These are phyloP conservation scores for Pluvialis apricaria DNA, from an alignment of 2,113 vertebrate genomes.

Conservation along the genomic window DNA sequence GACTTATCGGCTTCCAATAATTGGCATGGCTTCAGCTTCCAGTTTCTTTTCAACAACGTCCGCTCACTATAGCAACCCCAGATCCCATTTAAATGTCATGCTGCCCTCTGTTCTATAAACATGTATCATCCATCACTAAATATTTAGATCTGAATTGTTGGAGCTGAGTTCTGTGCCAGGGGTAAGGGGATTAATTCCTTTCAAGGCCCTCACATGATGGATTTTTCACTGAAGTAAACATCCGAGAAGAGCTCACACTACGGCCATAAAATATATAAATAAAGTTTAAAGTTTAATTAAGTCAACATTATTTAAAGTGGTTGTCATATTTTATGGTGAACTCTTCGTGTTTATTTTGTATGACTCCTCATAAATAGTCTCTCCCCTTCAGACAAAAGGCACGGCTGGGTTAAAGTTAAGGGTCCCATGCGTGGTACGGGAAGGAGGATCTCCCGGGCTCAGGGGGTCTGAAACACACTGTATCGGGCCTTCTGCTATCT, in stretches of 20 bases:
- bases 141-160: conserved; percentile 88
- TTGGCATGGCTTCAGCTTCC: conserved; percentile 72
- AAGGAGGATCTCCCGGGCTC: conserved; percentile 36
- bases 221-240: conserved; percentile 85
- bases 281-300: conserved; percentile 87
- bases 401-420: conserved; percentile 68
- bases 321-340: conserved; percentile 83
- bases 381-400: conserved; percentile 72
- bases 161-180: conserved; percentile 84
- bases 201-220: conserved; percentile 83
- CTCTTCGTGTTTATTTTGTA: conserved; percentile 80
- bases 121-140: conserved; percentile 88
- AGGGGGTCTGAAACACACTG: background rate
- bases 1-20: conserved; percentile 75
- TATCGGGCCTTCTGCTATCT: conserved; percentile 64
- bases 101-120: conserved; percentile 85
- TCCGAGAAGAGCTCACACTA: conserved; percentile 83
- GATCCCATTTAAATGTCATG: conserved; percentile 81
- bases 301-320: conserved; percentile 84
- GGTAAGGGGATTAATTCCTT: conserved; percentile 85
- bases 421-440: conserved; percentile 28
- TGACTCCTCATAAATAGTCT: conserved; percentile 79
- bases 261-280: conserved; percentile 84
- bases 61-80: conserved; percentile 73
- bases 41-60: conserved; percentile 73